Conservation (phyloP, 2,113 vertebrate genomes). For the Python bivittatus region DNA sequence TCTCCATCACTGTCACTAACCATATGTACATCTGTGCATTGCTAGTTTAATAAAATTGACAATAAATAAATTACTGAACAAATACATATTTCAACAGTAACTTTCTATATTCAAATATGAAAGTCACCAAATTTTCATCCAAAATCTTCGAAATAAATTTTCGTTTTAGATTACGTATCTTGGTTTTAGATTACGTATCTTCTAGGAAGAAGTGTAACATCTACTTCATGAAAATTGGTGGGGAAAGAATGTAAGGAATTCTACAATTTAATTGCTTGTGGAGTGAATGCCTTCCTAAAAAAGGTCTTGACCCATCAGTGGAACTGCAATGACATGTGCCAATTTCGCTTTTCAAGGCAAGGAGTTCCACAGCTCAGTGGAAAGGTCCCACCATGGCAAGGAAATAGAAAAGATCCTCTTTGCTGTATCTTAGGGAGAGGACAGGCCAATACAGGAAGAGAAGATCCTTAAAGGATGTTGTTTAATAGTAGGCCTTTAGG, state of each 20-base stretch:
- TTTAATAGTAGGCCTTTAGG: too few relatives aligned
- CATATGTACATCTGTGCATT: constrained; percentile 98
- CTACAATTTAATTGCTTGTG: not conserved
- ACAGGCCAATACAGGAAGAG: too few relatives aligned
- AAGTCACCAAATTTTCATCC: not conserved
- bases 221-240: not conserved
- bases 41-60: constrained; percentile 57
- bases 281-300: too few relatives aligned
- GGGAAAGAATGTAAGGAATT: not conserved
- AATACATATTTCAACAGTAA: not conserved
- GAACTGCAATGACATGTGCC: too few relatives aligned
- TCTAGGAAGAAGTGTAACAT: not conserved
- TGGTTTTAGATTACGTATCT: not conserved
- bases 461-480: too few relatives aligned
- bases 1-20: constrained; percentile 98
- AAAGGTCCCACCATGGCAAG: too few relatives aligned
- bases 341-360: too few relatives aligned
- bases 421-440: too few relatives aligned
- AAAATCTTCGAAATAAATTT: not conserved
- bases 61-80: constrained; percentile 2
- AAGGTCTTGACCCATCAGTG: too few relatives aligned
- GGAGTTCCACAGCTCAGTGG: too few relatives aligned
- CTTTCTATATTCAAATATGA: not conserved
- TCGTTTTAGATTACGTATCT: not conserved
- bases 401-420: too few relatives aligned